Conservation (phyloP, 2,113 vertebrate genomes). For the Mustela lutreola region DNA sequence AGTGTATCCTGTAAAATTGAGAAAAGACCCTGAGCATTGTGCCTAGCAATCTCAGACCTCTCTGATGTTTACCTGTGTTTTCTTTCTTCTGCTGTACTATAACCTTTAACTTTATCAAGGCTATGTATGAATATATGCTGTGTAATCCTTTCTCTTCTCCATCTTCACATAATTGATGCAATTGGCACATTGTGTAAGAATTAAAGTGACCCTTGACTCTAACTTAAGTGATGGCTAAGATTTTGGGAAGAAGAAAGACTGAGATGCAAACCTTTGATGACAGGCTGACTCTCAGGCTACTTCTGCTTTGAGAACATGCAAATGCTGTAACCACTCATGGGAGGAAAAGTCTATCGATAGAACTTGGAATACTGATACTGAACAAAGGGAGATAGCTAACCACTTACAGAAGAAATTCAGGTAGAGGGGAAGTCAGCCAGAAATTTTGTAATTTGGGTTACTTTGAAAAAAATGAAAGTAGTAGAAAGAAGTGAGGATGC, state of each 20-base stretch:
- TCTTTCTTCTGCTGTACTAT: neutral
- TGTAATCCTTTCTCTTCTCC: neutral
- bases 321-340: neutral
- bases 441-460: neutral
- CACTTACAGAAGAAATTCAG: neutral
- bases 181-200: neutral
- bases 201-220: neutral
- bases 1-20: neutral
- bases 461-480: constrained; percentile 15
- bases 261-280: neutral
- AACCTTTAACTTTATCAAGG: neutral
- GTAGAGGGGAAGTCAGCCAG: neutral
- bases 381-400: neutral
- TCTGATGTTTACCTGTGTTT: neutral
- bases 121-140: neutral
- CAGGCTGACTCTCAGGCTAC: neutral
- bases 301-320: neutral
- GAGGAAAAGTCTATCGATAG: neutral
- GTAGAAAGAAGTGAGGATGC: neutral
- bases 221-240: constrained; percentile 25
- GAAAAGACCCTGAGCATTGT: neutral
- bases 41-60: neutral
- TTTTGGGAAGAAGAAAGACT: neutral
- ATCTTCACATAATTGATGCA: neutral
- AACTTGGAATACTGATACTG: neutral